Evolutionary conservation across 2,797 vertebrate species (phyloP).

Genomic region (Sebastolobus altivelis): DNA sequence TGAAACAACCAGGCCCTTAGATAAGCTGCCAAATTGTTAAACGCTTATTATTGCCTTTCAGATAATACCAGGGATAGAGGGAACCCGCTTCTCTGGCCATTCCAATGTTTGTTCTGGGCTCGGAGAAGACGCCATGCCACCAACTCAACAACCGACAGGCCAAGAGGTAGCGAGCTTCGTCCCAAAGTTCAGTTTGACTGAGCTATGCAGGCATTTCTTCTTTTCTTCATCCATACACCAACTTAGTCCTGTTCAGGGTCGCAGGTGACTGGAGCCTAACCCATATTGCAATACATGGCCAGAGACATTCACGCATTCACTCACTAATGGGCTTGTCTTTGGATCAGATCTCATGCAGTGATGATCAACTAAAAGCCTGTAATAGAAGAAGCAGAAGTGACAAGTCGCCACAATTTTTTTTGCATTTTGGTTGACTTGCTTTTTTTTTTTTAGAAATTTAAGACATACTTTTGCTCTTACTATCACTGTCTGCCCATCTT

Average conservation of each 20-base stretch:
- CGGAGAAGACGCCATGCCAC: conserved; percentile 57
- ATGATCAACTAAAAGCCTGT: neutral
- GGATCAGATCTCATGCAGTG: neutral
- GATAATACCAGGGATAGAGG: conserved; percentile 68
- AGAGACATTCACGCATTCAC: neutral
- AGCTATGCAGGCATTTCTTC: neutral
- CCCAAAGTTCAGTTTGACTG: conserved; percentile 1
- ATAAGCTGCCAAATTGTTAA: conserved; percentile 72
- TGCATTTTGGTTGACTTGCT: neutral
- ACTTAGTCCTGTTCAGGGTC: neutral
- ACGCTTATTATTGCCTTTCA: conserved; percentile 75
- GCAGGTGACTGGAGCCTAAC: neutral
- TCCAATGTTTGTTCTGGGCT: conserved; percentile 72
- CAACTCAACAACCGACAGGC: conserved; percentile 49
- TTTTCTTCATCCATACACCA: neutral
- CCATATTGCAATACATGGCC: neutral
- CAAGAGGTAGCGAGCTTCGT: conserved; percentile 65
- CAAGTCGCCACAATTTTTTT: neutral
- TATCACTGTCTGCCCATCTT: neutral
- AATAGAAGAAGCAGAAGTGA: too few relatives aligned
- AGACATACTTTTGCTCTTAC: neutral
- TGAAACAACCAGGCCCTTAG: conserved; percentile 44
- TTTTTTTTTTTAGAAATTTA: neutral
- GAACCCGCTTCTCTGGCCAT: conserved; percentile 66
- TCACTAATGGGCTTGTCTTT: neutral